A percentile compares a stretch with the other conserved stretches of the same genome.
Conservation (phyloP, 2,113 vertebrate species). For the Turdus rufiventris region DNA sequence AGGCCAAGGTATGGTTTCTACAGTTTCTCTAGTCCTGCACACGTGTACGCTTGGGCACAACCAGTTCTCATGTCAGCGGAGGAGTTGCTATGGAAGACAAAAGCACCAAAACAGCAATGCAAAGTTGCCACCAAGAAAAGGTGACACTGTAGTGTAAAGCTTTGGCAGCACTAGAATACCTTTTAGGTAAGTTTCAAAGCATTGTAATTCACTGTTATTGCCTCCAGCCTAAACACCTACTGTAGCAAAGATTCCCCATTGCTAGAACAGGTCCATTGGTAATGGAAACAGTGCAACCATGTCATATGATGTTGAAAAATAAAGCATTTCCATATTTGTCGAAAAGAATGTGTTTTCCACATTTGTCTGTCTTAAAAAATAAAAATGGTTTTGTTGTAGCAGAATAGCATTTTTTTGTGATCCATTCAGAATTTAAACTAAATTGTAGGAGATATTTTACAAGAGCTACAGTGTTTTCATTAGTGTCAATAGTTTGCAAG, state of each 20-base stretch:
- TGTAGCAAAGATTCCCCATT: not conserved
- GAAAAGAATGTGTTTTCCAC: not conserved
- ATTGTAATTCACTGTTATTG: not conserved
- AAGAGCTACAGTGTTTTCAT: not conserved
- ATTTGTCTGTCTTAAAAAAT: not conserved
- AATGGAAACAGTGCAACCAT: not conserved
- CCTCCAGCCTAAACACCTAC: not conserved
- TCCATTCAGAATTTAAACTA: not conserved
- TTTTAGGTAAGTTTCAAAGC: not conserved
- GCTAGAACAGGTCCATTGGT: not conserved
- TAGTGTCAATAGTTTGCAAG: not conserved
- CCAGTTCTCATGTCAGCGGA: accelerated
- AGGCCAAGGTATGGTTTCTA: not conserved
- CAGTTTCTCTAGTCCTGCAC: not conserved
- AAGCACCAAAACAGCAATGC: not conserved
- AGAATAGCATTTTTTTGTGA: not conserved
- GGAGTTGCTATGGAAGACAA: not conserved
- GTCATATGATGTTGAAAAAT: not conserved
- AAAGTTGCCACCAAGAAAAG: not conserved
- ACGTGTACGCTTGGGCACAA: accelerated
- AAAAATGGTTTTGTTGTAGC: not conserved
- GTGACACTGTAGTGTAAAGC: not conserved
- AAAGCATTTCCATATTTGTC: not conserved
- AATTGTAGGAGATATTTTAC: not conserved
- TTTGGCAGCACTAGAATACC: not conserved